Evolutionary conservation across 2,888 invertebrate species (phyloP).

Genomic region (Mythimna ferrago): DNA sequence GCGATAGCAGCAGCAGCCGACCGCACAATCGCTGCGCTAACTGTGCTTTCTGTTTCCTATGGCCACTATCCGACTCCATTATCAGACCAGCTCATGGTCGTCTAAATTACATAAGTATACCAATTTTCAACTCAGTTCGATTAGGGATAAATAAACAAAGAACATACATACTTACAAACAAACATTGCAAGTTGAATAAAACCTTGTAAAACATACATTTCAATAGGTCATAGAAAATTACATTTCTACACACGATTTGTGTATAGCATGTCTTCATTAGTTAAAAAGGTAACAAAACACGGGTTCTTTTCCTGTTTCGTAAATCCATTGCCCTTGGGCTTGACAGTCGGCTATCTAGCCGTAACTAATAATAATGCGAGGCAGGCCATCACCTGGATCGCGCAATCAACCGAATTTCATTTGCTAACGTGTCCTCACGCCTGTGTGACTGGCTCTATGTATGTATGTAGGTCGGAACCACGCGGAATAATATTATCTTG

Average conservation of each 20-base stretch:
- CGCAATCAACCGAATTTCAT: constrained; percentile 77
- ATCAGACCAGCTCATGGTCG: too few relatives aligned
- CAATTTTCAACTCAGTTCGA: too few relatives aligned
- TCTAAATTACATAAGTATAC: too few relatives aligned
- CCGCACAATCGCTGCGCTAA: too few relatives aligned
- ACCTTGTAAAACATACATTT: not conserved
- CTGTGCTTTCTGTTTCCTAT: too few relatives aligned
- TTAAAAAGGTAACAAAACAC: not conserved
- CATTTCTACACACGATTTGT: not conserved
- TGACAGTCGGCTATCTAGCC: constrained; percentile 42
- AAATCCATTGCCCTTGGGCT: constrained; percentile 47
- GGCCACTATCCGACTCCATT: too few relatives aligned
- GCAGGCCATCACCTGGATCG: constrained; percentile 58
- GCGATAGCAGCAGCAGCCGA: too few relatives aligned
- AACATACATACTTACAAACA: too few relatives aligned
- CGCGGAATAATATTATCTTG: constrained; percentile 63
- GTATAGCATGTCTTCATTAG: not conserved
- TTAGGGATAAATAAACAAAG: too few relatives aligned
- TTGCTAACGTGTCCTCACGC: constrained; percentile 72
- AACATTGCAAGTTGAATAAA: too few relatives aligned
- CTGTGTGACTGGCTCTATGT: constrained; percentile 37
- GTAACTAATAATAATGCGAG: constrained; percentile 71
- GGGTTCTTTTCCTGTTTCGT: constrained; percentile 35
- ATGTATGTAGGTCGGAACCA: constrained; percentile 72
- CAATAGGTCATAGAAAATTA: not conserved